Evolutionary conservation across 2,113 vertebrate genomes (phyloP), one percentile per base, ranked within the genome.

Genomic region (Thunnus maccoyii): DNA sequence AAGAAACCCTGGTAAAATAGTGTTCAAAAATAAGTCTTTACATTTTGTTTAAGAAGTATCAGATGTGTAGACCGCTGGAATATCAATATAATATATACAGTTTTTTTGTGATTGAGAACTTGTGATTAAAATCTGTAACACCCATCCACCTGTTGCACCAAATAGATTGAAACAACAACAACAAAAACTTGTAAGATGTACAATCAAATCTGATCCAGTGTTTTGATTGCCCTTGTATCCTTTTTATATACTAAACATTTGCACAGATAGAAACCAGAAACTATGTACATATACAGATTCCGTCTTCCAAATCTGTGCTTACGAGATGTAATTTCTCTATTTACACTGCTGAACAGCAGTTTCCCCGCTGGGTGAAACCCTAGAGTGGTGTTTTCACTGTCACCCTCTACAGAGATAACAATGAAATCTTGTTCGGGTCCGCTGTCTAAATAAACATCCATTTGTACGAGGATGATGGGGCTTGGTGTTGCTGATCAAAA

Each of bases 351-450:
- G 73, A 80, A 58, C 80, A 57, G 69, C 64, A 77, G 77, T 82
- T 81, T 68, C 84, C 73, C 87, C 0, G 41, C 81, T 75, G 82
- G 56, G 27, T 77, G 75, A 83, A 83, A 81, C 83, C 83, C 76
- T 62, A 67, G 80, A 80, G 78, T 77, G 61, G 73, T 89, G 91
- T 88, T 91, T 91, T 90, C 83, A 75, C 82, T 84, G 88, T 89
- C 86, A 78, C 85, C 87, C 82, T 86, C 82, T 16, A 50, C 67
- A 76, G 72, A 86, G 83, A 88, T 86, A 61, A 89, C 85, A 69
- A 17, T 51, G 55, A 72, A 84, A 90, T 80, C 79, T 79, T 64
- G 82, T 82, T 68, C 44, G 0, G 60, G 61, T 78, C 76, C 1
- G 3, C 86, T 82, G 58, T 91, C 83, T 86, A 86, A 89, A 88